Evolutionary conservation across 2,113 vertebrate species (phyloP), one percentile per base, ranked within the genome.

Genomic region (Chelonoidis abingdonii): DNA sequence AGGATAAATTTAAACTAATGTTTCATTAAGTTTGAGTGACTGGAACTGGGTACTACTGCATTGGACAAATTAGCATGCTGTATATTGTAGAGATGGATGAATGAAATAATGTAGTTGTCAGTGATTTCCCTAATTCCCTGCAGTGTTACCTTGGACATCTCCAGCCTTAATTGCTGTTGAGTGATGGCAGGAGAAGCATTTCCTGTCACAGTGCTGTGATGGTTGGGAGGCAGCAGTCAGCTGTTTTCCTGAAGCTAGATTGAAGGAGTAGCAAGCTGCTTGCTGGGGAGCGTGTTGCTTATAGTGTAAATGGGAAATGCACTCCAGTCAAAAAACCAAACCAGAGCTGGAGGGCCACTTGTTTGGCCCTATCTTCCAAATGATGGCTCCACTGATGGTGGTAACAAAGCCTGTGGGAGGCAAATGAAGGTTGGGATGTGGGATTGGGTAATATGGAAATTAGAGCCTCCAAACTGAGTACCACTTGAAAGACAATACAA

Each of bases 401-500:
- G 8, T 83, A 47, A 10, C 53, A 47, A 35, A 19, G 62, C 16
- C 17, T 69, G 9, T n/a, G 5, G 65, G 65, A n/a, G 19, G 35
- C 65, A 49, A 85, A 86, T 84, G 53, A 62, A 72, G 17, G 13
- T 29, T 82, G 11, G 14, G 57, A 3, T 24, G 6, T 65, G 24
- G 80, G 41, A 82, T 83, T 69, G 27, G 41, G 52, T 85, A 31
- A 10, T 56, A 87, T 82, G 2, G 1, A 94, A 80, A 54, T 92
- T 57, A 91, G 80, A 38, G 27, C 24, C 95, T 93, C 35, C 5
- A 87, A 54, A 29, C 27, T 84, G 76, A 93, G 82, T 54, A 91
- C 88, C 89, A 49, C 38, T 41, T 8, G 41, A 96, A 5, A n/a
- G 41, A 87, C 17, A 84, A 72, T 54, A 59, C 10, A 25, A n/a